Evolutionary conservation across 2,113 vertebrate genomes (phyloP).

Genomic region (Hymenochirus boettgeri): DNA sequence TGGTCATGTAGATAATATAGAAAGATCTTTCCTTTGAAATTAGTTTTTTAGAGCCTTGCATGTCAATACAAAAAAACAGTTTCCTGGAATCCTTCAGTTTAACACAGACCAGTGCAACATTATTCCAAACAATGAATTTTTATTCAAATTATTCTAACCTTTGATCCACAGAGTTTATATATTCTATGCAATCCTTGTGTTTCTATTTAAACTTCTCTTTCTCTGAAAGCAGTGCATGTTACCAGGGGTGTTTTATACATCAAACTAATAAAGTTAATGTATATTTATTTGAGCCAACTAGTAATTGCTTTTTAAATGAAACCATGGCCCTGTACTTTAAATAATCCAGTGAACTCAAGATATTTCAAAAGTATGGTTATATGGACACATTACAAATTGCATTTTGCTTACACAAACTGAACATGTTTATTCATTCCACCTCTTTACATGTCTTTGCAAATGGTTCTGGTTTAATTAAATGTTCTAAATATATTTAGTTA

Average conservation of each 20-base stretch:
- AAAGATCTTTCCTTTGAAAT: not conserved
- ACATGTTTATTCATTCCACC: constrained; percentile 1
- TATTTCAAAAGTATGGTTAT: not conserved
- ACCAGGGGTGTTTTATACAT: constrained; percentile 43
- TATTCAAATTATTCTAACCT: constrained; percentile 63
- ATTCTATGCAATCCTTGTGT: constrained; percentile 68
- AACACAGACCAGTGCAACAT: constrained; percentile 55
- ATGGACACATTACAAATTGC: not conserved
- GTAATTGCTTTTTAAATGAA: constrained; percentile 50
- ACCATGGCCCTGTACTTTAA: constrained; percentile 13
- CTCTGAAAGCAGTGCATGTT: constrained; percentile 47
- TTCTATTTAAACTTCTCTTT: constrained; percentile 52
- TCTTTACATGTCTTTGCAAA: not conserved
- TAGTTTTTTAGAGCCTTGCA: too few relatives aligned
- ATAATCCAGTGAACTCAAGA: constrained; percentile 4
- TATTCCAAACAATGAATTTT: constrained; percentile 71
- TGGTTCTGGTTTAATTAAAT: not conserved
- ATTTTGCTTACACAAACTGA: constrained; percentile 2
- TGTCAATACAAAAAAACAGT: constrained; percentile 58
- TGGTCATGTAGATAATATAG: not conserved
- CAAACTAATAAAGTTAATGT: constrained; percentile 50
- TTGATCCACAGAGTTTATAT: constrained; percentile 68
- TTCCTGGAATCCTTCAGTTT: constrained; percentile 60
- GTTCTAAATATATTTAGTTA: not conserved
- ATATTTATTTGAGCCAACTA: constrained; percentile 23